Base-by-base conservation (phyloP, 2,797 vertebrate species). In the Diplodus sargus region DNA sequence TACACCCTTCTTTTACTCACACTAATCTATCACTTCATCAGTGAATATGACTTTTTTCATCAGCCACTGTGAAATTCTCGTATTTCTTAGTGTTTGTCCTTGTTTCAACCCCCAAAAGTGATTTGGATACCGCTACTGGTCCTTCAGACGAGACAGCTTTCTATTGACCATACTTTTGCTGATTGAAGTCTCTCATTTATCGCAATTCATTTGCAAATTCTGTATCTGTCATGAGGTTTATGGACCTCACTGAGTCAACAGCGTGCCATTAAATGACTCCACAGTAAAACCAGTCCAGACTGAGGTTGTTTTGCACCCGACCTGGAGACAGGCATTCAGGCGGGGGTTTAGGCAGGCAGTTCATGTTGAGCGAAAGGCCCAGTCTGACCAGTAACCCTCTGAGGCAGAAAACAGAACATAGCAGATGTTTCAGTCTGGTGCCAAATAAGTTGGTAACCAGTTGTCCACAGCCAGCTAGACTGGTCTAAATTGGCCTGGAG, bases 361-460 rank as follows among this genome's bases (percentile, higher is more conserved):
- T 85, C 74, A 70, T 76, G 73, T 65, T 39, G 73, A 82, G 79
- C 10, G 8, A 71, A 78, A 56, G 57, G 23, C 67, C 73, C 63
- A 22, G 72, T 56, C 82, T 52, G 75, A 87, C 68, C 83, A 73
- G 72, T 53, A 53, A 82, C 72, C 72, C 79, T 84, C 39, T 28
- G 71, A 84, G 76, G 72, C 79, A 72, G 74, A 47, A 78, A 86
- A 78, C 69, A 49, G 61, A 90, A 76, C 81, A 30, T 57, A 89
- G 85, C 90, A 92, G 92, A 93, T 93, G 90, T 90, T 90, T 75
- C 51, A 28, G 17, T 66, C 23, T 16, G 54, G 18, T 71, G 85
- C 91, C 90, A 92, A 76, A 87, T 77, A 77, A 80, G 77, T 88
- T 88, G 75, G 79, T 87, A 84, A 82, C 82, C 75, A 79, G 74